Evolutionary conservation across 2,888 invertebrate genomes (phyloP).

Genomic region (Orthonevra nobilis): DNA sequence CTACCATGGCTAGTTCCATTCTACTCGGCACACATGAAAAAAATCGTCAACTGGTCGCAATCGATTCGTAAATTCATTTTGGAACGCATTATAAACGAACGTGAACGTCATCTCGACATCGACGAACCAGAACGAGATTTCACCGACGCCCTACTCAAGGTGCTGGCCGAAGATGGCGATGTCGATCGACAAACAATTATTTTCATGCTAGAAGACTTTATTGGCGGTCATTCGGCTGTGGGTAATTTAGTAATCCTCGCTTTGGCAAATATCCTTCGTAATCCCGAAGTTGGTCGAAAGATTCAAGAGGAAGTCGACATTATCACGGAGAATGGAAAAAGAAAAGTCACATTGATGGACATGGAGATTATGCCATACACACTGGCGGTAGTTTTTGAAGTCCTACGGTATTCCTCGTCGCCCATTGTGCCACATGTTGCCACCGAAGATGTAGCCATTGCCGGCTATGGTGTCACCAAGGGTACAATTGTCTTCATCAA

Average conservation of each 20-base stretch:
- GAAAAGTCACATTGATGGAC: conserved; percentile 83
- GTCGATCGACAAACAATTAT: conserved; percentile 87
- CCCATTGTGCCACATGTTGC: conserved; percentile 94
- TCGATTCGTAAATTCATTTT: conserved; percentile 86
- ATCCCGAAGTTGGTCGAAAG: conserved; percentile 84
- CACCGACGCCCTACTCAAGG: conserved; percentile 86
- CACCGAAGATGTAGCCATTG: conserved; percentile 86
- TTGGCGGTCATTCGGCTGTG: conserved; percentile 91
- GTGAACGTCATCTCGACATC: conserved; percentile 78
- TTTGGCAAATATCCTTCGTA: conserved; percentile 84
- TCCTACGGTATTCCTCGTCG: conserved; percentile 87
- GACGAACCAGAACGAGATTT: conserved; percentile 86
- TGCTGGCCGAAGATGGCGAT: conserved; percentile 83
- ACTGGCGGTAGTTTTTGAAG: conserved; percentile 88
- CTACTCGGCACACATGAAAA: conserved; percentile 85
- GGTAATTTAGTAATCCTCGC: conserved; percentile 89
- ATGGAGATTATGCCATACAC: conserved; percentile 86
- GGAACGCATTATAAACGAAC: conserved; percentile 83
- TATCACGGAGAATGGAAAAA: conserved; percentile 77
- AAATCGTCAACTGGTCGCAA: conserved; percentile 84
- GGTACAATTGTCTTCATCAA: conserved; percentile 90
- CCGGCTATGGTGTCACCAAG: conserved; percentile 86
- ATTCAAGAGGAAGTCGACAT: conserved; percentile 85
- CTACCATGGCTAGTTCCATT: conserved; percentile 88
- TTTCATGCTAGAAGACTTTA: conserved; percentile 89